Evolutionary conservation across 2,797 vertebrate genomes (phyloP).

Genomic region (Lagorchestes hirsutus): DNA sequence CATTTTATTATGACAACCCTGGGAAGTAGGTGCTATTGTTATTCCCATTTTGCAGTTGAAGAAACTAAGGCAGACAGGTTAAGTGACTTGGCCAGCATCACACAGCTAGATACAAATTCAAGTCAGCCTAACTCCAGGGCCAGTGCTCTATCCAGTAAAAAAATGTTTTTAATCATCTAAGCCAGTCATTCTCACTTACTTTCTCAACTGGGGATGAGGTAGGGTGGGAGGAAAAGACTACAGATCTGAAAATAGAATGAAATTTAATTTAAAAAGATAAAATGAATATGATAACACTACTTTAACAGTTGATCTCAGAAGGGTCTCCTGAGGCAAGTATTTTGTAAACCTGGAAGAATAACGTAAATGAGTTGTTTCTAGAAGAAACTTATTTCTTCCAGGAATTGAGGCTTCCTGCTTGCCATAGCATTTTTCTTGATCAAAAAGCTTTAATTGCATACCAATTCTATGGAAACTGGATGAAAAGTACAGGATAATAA

Average conservation of each 20-base stretch:
- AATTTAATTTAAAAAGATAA: not conserved
- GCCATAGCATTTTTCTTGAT: not conserved
- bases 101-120: not conserved
- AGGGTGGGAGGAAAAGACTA: not conserved
- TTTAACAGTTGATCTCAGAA: not conserved
- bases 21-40: not conserved
- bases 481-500: not conserved
- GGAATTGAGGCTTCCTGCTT: not conserved
- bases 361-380: not conserved
- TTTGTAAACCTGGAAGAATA: not conserved
- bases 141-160: not conserved
- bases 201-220: not conserved
- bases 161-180: not conserved
- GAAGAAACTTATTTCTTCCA: not conserved
- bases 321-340: not conserved
- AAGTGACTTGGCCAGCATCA: not conserved
- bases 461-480: not conserved
- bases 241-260: not conserved
- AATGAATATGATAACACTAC: not conserved
- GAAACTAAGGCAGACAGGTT: not conserved
- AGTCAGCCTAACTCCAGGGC: not conserved
- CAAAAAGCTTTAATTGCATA: not conserved
- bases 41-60: not conserved
- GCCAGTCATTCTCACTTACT: not conserved
- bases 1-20: not conserved